phyloP scores from a whole-genome alignment of 2,113 vertebrate genomes.

The Gobio gobio region DNA sequence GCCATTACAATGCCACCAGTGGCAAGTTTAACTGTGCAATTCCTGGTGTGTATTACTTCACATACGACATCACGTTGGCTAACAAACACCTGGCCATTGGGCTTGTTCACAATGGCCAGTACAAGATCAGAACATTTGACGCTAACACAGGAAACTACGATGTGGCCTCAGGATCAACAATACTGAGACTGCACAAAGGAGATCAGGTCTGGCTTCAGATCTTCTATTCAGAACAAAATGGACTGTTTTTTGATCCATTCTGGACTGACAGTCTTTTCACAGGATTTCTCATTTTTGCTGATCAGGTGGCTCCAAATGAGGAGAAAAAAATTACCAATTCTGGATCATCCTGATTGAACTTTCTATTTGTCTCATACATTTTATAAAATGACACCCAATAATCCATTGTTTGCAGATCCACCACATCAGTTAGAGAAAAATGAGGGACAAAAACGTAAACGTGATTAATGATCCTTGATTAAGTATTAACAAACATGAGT shows the following conservation, averaged over 20 bases:
- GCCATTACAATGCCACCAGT: slow-evolving; percentile 88
- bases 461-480: not conserved
- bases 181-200: slow-evolving; percentile 82
- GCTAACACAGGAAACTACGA: slow-evolving; percentile 96
- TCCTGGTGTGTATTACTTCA: slow-evolving; percentile 94
- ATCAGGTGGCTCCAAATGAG: slow-evolving; percentile 82
- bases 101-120: slow-evolving; percentile 93
- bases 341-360: slow-evolving; percentile 54
- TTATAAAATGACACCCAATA: not conserved
- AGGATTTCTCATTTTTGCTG: slow-evolving; percentile 92
- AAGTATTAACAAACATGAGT: not conserved
- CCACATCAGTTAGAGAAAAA: not conserved
- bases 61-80: slow-evolving; percentile 93
- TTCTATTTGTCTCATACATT: not conserved
- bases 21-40: slow-evolving; percentile 91
- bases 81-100: slow-evolving; percentile 97
- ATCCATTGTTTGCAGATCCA: not conserved
- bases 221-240: slow-evolving; percentile 96
- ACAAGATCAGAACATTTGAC: slow-evolving; percentile 94
- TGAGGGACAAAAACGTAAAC: not conserved
- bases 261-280: slow-evolving; percentile 98
- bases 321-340: slow-evolving; percentile 69
- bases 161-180: slow-evolving; percentile 91
- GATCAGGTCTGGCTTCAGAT: slow-evolving; percentile 98
- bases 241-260: slow-evolving; percentile 95